Evolutionary conservation across 2,113 vertebrate species (phyloP).

Genomic region (Orientallactaga bullata): DNA sequence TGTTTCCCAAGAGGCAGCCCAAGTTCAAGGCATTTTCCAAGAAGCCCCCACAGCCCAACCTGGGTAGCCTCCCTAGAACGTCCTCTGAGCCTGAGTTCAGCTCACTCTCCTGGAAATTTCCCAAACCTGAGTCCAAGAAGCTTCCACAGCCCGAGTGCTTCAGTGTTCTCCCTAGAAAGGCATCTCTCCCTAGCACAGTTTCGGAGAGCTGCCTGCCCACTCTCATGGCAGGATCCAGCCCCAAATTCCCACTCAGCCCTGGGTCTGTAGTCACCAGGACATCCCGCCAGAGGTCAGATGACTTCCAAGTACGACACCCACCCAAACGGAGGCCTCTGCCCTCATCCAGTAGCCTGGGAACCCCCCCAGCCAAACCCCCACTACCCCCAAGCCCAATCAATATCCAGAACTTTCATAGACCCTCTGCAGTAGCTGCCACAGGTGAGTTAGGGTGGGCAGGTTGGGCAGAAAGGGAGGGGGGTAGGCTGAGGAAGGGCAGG

Average conservation of each 20-base stretch:
- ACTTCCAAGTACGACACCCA: background rate
- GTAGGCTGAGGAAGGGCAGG: background rate
- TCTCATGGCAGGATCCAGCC: accelerated
- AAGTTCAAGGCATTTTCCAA: background rate
- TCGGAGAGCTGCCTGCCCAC: conserved; percentile 66
- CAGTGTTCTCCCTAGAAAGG: conserved; percentile 19
- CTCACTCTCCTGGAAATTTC: conserved; percentile 5
- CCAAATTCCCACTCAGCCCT: background rate
- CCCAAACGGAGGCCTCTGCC: conserved; percentile 73
- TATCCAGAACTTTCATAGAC: conserved; percentile 53
- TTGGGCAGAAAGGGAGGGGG: too few species aligned
- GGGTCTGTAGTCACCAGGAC: background rate
- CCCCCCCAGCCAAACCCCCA: conserved; percentile 75
- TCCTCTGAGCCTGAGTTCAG: background rate
- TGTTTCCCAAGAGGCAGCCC: background rate
- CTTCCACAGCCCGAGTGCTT: background rate
- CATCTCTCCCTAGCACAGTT: conserved; percentile 46
- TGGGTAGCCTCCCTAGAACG: conserved; percentile 25
- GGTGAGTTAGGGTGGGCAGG: conserved; percentile 25
- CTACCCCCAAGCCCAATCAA: conserved; percentile 61
- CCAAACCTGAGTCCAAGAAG: conserved; percentile 35
- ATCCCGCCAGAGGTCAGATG: background rate
- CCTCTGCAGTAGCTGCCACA: background rate
- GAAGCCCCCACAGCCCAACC: background rate
- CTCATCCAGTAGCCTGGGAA: conserved; percentile 70